Base-by-base conservation (phyloP, 2,113 vertebrate species). In the Myocastor coypus region DNA sequence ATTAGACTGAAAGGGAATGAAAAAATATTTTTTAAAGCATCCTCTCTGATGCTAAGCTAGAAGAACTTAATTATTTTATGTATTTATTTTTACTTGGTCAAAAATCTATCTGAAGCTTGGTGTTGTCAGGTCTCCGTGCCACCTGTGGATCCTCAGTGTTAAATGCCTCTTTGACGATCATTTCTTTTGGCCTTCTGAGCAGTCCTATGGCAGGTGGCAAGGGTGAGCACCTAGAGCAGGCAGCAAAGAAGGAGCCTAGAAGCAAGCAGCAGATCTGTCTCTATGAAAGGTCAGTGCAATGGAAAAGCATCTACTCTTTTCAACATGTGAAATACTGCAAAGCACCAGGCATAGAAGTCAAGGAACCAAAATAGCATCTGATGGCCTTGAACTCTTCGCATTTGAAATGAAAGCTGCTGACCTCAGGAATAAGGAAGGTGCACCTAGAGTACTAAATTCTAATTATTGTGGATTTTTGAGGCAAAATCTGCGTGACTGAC, bases 51-150 rank as follows among this genome's bases (percentile, higher is more conserved):
- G 85, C 40, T 16, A 92, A 87, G 3, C 14, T n/a, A 52, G 34
- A 55, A 46, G 64, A 83, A 78, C 1, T 52, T 69, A 91, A 68
- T 57, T 55, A 42, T 30, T 86, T 77, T 69, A 40, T 16, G 20
- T 80, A 17, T 55, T 66, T 95, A 90, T 64, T 96, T 92, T 92
- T 89, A 94, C 6, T 9, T 75, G 57, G 6, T 85, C 59, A 71
- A 88, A 96, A 89, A 28, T 26, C 42, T 10, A 22, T 19, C 68
- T 4, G 71, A 90, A 77, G 4, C 26, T 66, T 61, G 80, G 5
- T 17, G 26, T 63, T 37, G 61, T 82, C 32, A 73, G 24, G 81
- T 64, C 55, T 85, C 77, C 42, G 46, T 20, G 80, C 68, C n/a
- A 75, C 28, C n/a, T 87, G n/a, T 59, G 24, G 30, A 64, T 87